Evolutionary conservation across 2,888 invertebrate species (phyloP).

Genomic region (Cybosia mesomella): DNA sequence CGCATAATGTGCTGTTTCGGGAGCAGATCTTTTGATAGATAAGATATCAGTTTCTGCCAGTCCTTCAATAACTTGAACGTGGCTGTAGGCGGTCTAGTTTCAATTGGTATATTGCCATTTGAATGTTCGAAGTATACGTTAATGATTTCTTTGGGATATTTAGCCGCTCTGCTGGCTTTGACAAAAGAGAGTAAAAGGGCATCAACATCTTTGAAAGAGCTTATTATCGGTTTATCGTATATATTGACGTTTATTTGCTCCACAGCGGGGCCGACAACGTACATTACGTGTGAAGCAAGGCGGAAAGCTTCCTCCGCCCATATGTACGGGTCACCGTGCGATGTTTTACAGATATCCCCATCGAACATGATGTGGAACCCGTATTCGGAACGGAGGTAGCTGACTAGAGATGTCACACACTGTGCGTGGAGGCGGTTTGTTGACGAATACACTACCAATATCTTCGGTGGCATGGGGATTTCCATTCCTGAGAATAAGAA

Average conservation of each 20-base stretch:
- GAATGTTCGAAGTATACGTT: conserved; percentile 80
- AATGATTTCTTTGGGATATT: conserved; percentile 66
- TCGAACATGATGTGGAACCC: conserved; percentile 77
- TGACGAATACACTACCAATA: conserved; percentile 75
- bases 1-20: conserved; percentile 75
- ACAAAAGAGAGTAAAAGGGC: conserved; percentile 66
- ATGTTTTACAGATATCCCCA: conserved; percentile 69
- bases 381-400: conserved; percentile 73
- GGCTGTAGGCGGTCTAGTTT: conserved; percentile 66
- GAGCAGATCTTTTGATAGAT: conserved; percentile 75
- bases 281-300: conserved; percentile 71
- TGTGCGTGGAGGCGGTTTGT: conserved; percentile 75
- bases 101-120: conserved; percentile 68
- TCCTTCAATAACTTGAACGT: conserved; percentile 72
- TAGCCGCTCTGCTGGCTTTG: conserved; percentile 55
- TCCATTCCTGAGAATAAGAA: conserved; percentile 59
- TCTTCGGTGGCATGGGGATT: conserved; percentile 75
- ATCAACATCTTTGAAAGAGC: conserved; percentile 71
- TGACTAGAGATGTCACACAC: conserved; percentile 74
- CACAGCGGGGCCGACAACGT: conserved; percentile 71
- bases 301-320: conserved; percentile 77
- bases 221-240: conserved; percentile 77
- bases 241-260: conserved; percentile 71
- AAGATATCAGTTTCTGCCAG: conserved; percentile 78
- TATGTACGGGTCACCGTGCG: conserved; percentile 74